Evolutionary conservation across 2,797 vertebrate genomes (phyloP).

Genomic region (Cynodonichthys magdalenae): DNA sequence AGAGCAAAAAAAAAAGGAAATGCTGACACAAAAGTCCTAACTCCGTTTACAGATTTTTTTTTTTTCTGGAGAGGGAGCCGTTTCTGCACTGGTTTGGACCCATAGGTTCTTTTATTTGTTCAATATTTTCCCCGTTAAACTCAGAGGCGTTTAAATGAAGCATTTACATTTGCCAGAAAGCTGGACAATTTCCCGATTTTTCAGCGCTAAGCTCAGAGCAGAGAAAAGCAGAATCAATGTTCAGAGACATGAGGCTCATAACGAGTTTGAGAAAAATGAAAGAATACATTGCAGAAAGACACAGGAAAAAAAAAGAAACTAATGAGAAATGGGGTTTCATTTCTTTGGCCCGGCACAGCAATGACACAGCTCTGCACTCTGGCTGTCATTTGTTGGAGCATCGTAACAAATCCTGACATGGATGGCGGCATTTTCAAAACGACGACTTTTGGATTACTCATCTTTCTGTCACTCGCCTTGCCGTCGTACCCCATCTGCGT

Average conservation of each 20-base stretch:
- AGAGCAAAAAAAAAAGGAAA: slow-evolving; percentile 27
- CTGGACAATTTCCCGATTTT: slow-evolving; percentile 27
- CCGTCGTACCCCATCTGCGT: slow-evolving; percentile 13
- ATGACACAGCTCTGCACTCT: slow-evolving; percentile 49
- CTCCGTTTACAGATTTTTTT: slow-evolving; percentile 3
- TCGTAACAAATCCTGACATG: slow-evolving; percentile 47
- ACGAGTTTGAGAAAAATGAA: slow-evolving; percentile 58
- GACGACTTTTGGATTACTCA: slow-evolving; percentile 47
- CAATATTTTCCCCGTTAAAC: slow-evolving; percentile 10
- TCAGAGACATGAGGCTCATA: slow-evolving; percentile 44
- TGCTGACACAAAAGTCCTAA: slow-evolving; percentile 1
- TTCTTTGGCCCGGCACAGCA: slow-evolving; percentile 35
- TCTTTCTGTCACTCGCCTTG: slow-evolving; percentile 37
- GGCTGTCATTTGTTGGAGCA: slow-evolving; percentile 40
- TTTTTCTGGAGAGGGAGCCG: background rate
- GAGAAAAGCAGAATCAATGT: slow-evolving; percentile 52
- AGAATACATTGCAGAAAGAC: slow-evolving; percentile 39
- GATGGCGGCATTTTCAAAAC: slow-evolving; percentile 60
- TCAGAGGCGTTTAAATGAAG: slow-evolving; percentile 22
- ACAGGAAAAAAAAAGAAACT: slow-evolving; percentile 13
- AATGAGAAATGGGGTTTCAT: slow-evolving; percentile 65
- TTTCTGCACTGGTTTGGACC: slow-evolving; percentile 22
- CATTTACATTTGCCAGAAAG: slow-evolving; percentile 35
- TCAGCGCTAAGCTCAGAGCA: slow-evolving; percentile 26
- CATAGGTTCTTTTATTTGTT: background rate